phyloP scores from a whole-genome alignment of 1,140 invertebrate species.

The Meloidogyne floridensis region DNA sequence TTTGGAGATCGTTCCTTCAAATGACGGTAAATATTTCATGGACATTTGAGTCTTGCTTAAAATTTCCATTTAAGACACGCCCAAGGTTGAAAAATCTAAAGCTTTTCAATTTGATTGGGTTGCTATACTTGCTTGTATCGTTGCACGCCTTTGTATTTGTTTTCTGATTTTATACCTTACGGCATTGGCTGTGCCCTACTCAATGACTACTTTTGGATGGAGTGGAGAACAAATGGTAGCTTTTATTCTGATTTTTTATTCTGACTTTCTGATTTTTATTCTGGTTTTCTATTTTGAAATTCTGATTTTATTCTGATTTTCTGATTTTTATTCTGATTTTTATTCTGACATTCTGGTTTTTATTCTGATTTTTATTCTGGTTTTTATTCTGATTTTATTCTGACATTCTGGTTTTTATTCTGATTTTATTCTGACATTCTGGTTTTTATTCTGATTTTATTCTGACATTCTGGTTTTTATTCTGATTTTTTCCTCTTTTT shows the following conservation, averaged over 20 bases:
- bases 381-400: not conserved
- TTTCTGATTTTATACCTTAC: slow-evolving; percentile 1
- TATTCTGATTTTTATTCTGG: too few species aligned
- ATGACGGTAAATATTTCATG: too few species aligned
- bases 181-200: not conserved
- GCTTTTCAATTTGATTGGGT: not conserved
- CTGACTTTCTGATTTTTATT: not conserved
- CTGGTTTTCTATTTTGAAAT: too few species aligned
- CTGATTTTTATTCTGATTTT: too few species aligned
- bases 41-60: too few species aligned
- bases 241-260: not conserved
- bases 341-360: too few species aligned
- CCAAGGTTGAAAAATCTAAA: not conserved
- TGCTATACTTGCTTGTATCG: not conserved
- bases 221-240: slow-evolving; percentile 22
- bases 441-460: not conserved
- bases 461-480: not conserved
- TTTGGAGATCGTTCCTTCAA: not conserved
- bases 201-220: slow-evolving; percentile 26
- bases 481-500: not conserved
- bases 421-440: too few species aligned
- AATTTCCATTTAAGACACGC: not conserved
- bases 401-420: not conserved
- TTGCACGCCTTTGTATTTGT: not conserved
- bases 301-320: too few species aligned